Evolutionary conservation across 64 coral and sea anemone genomes (phyloP), one percentile per base, ranked within the genome.

Genomic region (Porites lutea): DNA sequence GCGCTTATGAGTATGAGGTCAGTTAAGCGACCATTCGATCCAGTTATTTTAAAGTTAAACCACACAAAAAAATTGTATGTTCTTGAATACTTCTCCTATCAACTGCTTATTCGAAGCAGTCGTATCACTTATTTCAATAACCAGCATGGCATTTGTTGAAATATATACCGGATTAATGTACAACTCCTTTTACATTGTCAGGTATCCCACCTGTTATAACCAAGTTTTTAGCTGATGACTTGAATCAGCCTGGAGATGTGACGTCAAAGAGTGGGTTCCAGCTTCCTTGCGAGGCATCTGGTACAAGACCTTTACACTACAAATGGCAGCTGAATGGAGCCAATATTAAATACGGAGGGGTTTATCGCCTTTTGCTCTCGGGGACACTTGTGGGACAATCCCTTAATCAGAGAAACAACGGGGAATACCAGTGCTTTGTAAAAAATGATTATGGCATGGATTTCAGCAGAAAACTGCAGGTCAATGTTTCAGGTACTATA

Each of bases 391-490:
- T 15, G 19, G 73, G 73, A 44, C 47, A 6, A 76, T 52, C 18
- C 2, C 73, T 76, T 3, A 18, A 50, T 51, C 13, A 50, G 8
- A 48, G 11, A 16, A 48, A 76, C 19, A 48, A 19, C 37, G 73
- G 73, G 18, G 18, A 15, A 14, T 76, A 76, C 47, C 73, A 76
- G 47, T 76, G 73, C 15, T 50, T 76, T 19, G 73, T 76, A 48
- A 51, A 76, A 76, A 76, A 76, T 48, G 15, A 19, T n/a, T 76
- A 50, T 51, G 73, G 73, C 2, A 48, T 49, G 73, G 73, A 76
- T 51, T 76, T 76, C 47, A 76, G 73, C 13, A 76, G 46, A 76
- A 76, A 76, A 15, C 4, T 76, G 12, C 14, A 52, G 48, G 73
- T 76, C 4, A 11, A 18, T 49, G 73, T 76, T 16, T 18, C 73